Base-by-base conservation (phyloP, 92 coral and sea anemone species). In the Heteractis magnifica region DNA sequence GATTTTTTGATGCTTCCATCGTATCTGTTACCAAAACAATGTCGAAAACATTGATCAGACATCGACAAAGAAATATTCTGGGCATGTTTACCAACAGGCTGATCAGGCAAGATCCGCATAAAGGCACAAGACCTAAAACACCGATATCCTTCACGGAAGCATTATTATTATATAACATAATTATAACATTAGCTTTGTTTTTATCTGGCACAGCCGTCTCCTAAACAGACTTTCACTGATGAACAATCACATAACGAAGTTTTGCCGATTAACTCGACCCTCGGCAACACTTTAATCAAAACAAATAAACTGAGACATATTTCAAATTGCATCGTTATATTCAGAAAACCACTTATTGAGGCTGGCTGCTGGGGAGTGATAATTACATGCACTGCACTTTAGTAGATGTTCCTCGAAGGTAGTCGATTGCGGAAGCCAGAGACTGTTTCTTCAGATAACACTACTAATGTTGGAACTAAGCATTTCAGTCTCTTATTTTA, bases 401-500 rank as follows among this genome's bases (percentile, higher is more conserved):
- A 64, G 20, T 15, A 6, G 71, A 64, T 64, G 16, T 64, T 64
- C 71, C 73, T 68, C 49, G 15, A 68, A 68, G 73, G 73, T 20
- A 68, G 73, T 20, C 73, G 5, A 23, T 68, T 68, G 73, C 49
- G 73, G 73, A 68, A 68, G 49, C 20, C 73, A 68, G 49, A 10
- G 49, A 68, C 73, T 68, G 73, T 68, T 68, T 26, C 73, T 12
- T 68, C 73, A 68, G 73, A 68, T 68, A 68, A 68, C 73, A 68
- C 73, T 68, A 13, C 73, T 68, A 26, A 68, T 68, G 73, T 68
- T 68, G 50, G 73, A 34, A 68, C 44, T 68, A 23, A 68, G 73
- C 44, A 20, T 68, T 68, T 68, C 65, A 78, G 65, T n/a, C 73
- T 65, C 56, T 19, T 71, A 21, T 70, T 81, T 81, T 68, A 81